Conservation (phyloP, 2,888 invertebrate genomes). For the Ariolimax columbianus region DNA sequence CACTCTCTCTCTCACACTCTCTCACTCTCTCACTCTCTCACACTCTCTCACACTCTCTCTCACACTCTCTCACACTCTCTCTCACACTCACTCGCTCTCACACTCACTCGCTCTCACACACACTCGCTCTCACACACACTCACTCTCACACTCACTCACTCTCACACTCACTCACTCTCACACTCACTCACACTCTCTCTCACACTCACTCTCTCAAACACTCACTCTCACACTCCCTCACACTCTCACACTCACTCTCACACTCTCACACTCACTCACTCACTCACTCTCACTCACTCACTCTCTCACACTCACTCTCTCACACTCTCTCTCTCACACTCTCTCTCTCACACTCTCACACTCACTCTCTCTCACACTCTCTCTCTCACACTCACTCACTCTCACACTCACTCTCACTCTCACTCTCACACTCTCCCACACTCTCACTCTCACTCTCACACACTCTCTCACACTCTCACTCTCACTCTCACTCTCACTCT, state of each 20-base stretch:
- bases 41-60: slow-evolving; percentile 15
- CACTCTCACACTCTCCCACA: too few relatives aligned
- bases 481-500: too few relatives aligned
- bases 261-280: neutral
- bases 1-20: too few relatives aligned
- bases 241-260: neutral
- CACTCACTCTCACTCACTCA: neutral
- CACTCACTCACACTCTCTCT: slow-evolving; percentile 13
- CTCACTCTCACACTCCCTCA: slow-evolving; percentile 19
- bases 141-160: neutral
- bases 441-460: too few relatives aligned
- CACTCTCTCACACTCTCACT: too few relatives aligned
- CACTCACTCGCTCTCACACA: slow-evolving; percentile 16
- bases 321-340: neutral
- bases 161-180: neutral
- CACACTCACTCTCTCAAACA: slow-evolving; percentile 27
- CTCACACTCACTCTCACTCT: too few relatives aligned
- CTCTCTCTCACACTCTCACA: too few relatives aligned
- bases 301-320: neutral
- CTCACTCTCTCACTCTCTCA: too few relatives aligned
- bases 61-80: slow-evolving; percentile 7
- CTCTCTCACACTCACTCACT: too few relatives aligned
- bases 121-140: too few relatives aligned
- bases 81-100: slow-evolving; percentile 10
- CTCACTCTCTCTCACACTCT: too few relatives aligned